These are phyloP conservation scores for Microtus oregoni DNA, from an alignment of 2,113 vertebrate species.

Conservation along the genomic window DNA sequence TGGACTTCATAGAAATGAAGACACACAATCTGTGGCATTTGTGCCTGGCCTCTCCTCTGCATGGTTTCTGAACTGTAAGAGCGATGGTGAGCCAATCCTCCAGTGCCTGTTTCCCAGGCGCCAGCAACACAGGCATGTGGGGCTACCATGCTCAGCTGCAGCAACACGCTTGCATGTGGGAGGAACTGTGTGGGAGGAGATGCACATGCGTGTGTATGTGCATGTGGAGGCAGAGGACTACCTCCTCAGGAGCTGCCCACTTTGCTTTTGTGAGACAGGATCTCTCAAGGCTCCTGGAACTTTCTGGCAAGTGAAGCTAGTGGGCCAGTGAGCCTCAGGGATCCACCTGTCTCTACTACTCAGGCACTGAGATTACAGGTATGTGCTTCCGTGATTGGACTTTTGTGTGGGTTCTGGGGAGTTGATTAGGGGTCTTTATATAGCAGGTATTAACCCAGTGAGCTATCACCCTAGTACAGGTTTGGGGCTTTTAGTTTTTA, in stretches of 20 bases:
- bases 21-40: background rate
- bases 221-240: background rate
- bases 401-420: background rate
- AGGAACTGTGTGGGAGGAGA: too few species aligned
- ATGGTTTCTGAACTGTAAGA: background rate
- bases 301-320: background rate
- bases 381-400: background rate
- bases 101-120: background rate
- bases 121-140: too few species aligned
- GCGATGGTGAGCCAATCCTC: background rate
- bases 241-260: background rate
- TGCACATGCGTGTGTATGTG: background rate
- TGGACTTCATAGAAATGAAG: background rate
- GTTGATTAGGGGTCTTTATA: too few species aligned
- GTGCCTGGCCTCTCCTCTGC: background rate
- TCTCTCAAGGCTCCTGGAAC: background rate
- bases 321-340: background rate
- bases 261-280: background rate
- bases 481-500: background rate
- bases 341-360: background rate
- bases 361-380: background rate
- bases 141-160: background rate
- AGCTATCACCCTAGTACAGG: background rate
- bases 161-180: too few species aligned
- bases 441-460: background rate